Evolutionary conservation across 1,140 invertebrate genomes (phyloP).

Genomic region (Varroa destructor): DNA sequence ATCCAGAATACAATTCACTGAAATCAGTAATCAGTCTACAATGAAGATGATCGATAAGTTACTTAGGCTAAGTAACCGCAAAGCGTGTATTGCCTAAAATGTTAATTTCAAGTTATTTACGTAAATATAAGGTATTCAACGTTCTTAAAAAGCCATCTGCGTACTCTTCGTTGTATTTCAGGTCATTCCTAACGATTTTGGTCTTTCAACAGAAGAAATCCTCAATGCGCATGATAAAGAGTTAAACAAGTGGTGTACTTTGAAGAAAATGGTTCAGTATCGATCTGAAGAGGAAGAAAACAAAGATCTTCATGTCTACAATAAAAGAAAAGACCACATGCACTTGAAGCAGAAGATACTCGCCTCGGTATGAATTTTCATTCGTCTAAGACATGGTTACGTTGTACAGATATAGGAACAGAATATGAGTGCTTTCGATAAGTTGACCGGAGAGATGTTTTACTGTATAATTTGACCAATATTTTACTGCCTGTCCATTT

Average conservation of each 20-base stretch:
- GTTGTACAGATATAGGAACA: no score
- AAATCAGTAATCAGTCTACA: background rate
- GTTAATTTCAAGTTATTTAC: no score
- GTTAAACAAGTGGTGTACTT: conserved; percentile 81
- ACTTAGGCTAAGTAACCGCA: no score
- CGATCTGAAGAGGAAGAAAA: conserved; percentile 60
- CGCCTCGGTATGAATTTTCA: conserved; percentile 48
- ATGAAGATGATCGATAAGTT: no score
- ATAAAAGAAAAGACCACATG: conserved; percentile 57
- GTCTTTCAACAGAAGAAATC: conserved; percentile 79
- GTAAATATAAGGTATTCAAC: no score
- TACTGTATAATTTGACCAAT: no score
- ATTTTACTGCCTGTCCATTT: no score
- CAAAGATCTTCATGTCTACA: conserved; percentile 60
- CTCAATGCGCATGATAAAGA: conserved; percentile 76
- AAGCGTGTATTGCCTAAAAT: no score
- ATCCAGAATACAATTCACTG: background rate
- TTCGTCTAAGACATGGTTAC: no score
- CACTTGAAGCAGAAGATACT: conserved; percentile 65
- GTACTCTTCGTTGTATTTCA: conserved; percentile 1
- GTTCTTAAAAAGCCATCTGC: background rate
- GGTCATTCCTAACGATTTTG: conserved; percentile 76
- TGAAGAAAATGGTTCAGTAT: conserved; percentile 74
- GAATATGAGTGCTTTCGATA: no score
- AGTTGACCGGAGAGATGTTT: no score